These are phyloP conservation scores for Napeogenes inachia DNA, from an alignment of 2,888 invertebrate genomes.

Conservation along the genomic window DNA sequence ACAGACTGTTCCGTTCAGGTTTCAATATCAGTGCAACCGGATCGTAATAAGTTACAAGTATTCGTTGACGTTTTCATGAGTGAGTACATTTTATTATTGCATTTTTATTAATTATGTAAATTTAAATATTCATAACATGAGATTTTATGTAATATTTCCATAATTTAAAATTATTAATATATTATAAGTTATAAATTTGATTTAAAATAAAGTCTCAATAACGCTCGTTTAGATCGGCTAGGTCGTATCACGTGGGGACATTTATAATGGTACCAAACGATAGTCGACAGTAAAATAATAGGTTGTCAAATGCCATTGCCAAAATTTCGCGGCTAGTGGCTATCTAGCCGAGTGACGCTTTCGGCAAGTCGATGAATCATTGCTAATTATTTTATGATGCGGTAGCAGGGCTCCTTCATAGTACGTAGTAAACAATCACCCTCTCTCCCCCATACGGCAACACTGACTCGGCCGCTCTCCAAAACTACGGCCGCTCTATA, in stretches of 20 bases:
- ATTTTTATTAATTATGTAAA: too few species aligned
- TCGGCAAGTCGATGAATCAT: slow-evolving; percentile 65
- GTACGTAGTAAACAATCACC: slow-evolving; percentile 24
- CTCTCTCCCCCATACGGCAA: slow-evolving; percentile 38
- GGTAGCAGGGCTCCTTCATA: slow-evolving; percentile 29
- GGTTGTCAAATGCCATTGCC: slow-evolving; percentile 71
- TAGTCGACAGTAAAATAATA: slow-evolving; percentile 70
- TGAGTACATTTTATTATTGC: slow-evolving; percentile 45
- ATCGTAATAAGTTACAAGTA: slow-evolving; percentile 65
- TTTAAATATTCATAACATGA: too few species aligned
- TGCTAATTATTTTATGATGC: slow-evolving; percentile 68
- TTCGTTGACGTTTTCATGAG: slow-evolving; percentile 76
- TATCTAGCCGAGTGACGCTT: slow-evolving; percentile 54
- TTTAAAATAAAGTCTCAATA: slow-evolving; percentile 12
- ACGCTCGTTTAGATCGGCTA: slow-evolving; percentile 31
- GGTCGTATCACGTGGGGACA: slow-evolving; percentile 51
- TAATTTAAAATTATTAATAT: too few species aligned
- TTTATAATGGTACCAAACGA: slow-evolving; percentile 61
- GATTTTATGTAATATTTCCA: too few species aligned
- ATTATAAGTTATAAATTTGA: too few species aligned
- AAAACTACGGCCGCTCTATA: slow-evolving; percentile 55
- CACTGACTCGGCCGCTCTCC: slow-evolving; percentile 51
- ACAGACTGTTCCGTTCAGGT: slow-evolving; percentile 71
- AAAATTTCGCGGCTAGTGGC: slow-evolving; percentile 58
- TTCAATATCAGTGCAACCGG: slow-evolving; percentile 69